Conservation (phyloP, 2,888 invertebrate genomes). For the Volucella inanis region DNA sequence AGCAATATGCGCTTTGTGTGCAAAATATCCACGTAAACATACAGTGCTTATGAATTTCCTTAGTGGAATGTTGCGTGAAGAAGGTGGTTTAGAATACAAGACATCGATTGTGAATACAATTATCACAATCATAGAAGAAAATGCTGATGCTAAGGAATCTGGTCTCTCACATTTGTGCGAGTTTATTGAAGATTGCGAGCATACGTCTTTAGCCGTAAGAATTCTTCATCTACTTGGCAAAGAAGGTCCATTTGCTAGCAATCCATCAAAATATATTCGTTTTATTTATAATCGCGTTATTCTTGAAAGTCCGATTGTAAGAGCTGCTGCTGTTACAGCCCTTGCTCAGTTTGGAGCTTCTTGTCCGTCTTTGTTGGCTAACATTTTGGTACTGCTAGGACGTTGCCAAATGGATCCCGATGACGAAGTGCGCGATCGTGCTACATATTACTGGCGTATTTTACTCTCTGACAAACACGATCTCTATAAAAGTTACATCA, state of each 20-base stretch:
- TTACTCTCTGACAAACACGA: constrained; percentile 88
- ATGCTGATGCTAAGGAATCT: constrained; percentile 98
- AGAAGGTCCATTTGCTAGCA: constrained; percentile 97
- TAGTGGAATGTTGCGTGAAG: constrained; percentile 97
- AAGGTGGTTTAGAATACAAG: constrained; percentile 98
- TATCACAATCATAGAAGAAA: constrained; percentile 98
- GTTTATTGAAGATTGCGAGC: constrained; percentile 99
- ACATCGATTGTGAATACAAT: constrained; percentile 99
- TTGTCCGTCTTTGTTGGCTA: constrained; percentile 93
- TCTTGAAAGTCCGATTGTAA: constrained; percentile 96
- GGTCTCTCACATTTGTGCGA: constrained; percentile 98
- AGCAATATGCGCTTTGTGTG: constrained; percentile 93
- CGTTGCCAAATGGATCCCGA: constrained; percentile 98
- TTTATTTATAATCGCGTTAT: constrained; percentile 96
- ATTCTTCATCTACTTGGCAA: constrained; percentile 97
- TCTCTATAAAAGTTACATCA: constrained; percentile 90
- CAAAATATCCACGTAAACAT: constrained; percentile 98
- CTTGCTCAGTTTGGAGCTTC: constrained; percentile 99
- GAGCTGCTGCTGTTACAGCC: constrained; percentile 98
- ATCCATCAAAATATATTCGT: constrained; percentile 93
- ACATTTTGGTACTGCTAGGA: constrained; percentile 91
- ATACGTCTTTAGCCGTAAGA: constrained; percentile 96
- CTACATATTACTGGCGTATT: constrained; percentile 96
- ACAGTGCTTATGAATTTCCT: constrained; percentile 97
- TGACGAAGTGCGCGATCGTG: constrained; percentile 98